phyloP scores from a whole-genome alignment of 2,797 vertebrate species.

The Lithobates pipiens region DNA sequence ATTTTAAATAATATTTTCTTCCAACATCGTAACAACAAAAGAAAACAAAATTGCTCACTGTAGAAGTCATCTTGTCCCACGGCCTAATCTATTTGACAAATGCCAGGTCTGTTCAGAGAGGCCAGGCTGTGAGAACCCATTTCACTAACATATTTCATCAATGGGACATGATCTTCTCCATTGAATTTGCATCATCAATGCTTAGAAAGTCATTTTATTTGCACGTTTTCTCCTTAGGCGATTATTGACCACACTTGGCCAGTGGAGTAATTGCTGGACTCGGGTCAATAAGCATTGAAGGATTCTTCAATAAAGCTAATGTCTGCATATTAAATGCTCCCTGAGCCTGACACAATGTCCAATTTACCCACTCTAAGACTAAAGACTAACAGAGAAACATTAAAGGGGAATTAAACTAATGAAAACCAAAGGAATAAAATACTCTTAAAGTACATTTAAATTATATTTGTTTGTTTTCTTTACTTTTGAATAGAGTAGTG shows the following conservation, averaged over 20 bases:
- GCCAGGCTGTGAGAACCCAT: conserved; percentile 29
- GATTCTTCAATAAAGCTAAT: conserved; percentile 50
- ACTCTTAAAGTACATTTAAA: background rate
- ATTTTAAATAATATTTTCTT: background rate
- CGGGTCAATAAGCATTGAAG: conserved; percentile 53
- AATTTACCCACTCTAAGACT: conserved; percentile 30
- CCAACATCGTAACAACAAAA: background rate
- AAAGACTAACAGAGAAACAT: conserved; percentile 41
- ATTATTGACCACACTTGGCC: conserved; percentile 46
- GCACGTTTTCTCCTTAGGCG: conserved; percentile 42
- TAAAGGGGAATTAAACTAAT: conserved; percentile 25
- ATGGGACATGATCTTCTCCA: conserved; percentile 41
- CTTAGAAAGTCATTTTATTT: conserved; percentile 55
- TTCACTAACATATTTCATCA: conserved; percentile 33
- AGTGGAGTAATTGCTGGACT: conserved; percentile 35
- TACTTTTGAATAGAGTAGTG: background rate
- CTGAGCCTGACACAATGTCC: conserved; percentile 23
- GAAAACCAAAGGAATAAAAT: background rate
- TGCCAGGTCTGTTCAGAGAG: background rate
- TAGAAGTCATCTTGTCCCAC: background rate
- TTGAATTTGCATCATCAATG: conserved; percentile 47
- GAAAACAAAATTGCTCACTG: background rate
- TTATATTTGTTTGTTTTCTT: background rate
- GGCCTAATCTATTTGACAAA: background rate
- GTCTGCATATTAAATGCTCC: conserved; percentile 54